Evolutionary conservation across 2,888 invertebrate species (phyloP), one percentile per base, ranked within the genome.

Genomic region (Crepidodera aurea): DNA sequence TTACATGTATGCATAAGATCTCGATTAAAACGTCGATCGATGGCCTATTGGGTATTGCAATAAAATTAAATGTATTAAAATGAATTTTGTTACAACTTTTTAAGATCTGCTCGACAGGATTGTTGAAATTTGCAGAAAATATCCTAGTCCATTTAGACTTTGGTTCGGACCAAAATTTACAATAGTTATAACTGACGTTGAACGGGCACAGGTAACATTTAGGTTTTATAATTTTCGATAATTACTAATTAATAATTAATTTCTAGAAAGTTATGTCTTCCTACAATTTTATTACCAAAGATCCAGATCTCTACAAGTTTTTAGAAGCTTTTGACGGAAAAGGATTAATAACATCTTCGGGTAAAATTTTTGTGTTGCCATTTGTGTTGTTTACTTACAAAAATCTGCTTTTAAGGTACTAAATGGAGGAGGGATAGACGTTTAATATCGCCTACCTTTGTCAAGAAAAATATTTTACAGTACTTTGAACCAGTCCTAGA

Each of bases 341-440:
- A 51, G 70, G 69, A 2, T 59, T 74, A 51, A 67, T 74, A 15
- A 68, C 63, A 42, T 71, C 66, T 16, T 72, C 72, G n/a, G 73
- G 73, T 73, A 67, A 60, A 51, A 44, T 22, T 6, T n/a, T n/a
- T n/a, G n/a, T n/a, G n/a, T n/a, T n/a, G n/a, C n/a, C n/a, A n/a
- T n/a, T n/a, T n/a, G n/a, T n/a, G n/a, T n/a, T n/a, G n/a, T n/a
- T n/a, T n/a, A n/a, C n/a, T n/a, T n/a, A n/a, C n/a, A n/a, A n/a
- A n/a, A n/a, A n/a, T n/a, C n/a, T n/a, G n/a, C n/a, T n/a, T n/a
- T 65, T 22, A 39, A 71, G 73, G 73, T 40, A 50, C 57, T n/a
- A 73, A 72, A 63, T 73, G 73, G 73, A 73, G 69, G 63, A 63
- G 59, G 22, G 72, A 73, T 29, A 60, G 71, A 39, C 65, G 68